Base-by-base conservation (phyloP, 2,797 vertebrate genomes). In the Acropternis orthonyx region DNA sequence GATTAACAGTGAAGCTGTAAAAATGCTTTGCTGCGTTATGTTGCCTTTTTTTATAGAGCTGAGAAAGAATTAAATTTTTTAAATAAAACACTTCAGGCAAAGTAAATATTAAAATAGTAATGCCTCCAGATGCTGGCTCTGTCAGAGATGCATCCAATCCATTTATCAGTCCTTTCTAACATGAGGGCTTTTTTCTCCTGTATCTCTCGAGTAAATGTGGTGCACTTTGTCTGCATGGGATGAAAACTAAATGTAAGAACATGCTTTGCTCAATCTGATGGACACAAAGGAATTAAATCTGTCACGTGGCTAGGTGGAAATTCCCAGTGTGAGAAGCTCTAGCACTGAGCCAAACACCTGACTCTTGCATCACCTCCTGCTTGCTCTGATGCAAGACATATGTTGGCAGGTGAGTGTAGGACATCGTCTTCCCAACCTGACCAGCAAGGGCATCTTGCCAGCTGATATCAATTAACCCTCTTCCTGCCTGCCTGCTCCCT, bases 91-190 rank as follows among this genome's bases (percentile, higher is more conserved):
- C 65, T 80, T 81, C 8, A 63, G 39, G 49, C 49, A 79, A 88
- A 94, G 48, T 67, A 89, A 87, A 72, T 73, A 72, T 65, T 95
- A 88, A 96, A 97, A 94, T 91, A 91, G n/a, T 86, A 89, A 96
- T 80, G 71, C 39, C 46, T 93, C 80, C 90, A 95, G 89, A 94
- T 93, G 95, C 48, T 85, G 39, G 18, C 15, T 15, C 65, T 76
- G 55, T 81, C 28, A 24, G 78, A 93, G 54, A 63, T 39, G 26
- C 52, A 49, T 87, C 56, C 13, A 2, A 81, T 93, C 61, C 13
- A 54, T 80, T 92, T 88, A 85, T 89, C 78, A 73, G 43, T 30
- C 61, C 77, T 75, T 66, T n/a, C n/a, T 77, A 82, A 59, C 15
- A 19, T 43, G 39, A 84, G 32, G 41, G 30, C 21, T 87, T 82